phyloP scores from a whole-genome alignment of 2,797 vertebrate species.

The Sandelia bainsii region DNA sequence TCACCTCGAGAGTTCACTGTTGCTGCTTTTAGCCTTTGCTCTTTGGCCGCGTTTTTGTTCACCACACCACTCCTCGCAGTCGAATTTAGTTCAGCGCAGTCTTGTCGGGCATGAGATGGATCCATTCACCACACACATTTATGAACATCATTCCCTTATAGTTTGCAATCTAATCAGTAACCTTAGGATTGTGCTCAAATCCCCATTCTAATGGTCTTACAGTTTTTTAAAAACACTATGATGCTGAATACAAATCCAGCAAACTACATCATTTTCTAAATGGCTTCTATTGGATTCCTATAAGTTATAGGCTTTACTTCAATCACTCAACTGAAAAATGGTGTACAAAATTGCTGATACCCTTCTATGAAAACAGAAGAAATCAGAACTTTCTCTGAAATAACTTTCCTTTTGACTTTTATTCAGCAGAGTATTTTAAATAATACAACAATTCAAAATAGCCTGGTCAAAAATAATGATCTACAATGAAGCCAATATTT shows the following conservation, averaged over 20 bases:
- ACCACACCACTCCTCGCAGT: slow-evolving; percentile 6
- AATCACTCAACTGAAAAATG: slow-evolving; percentile 10
- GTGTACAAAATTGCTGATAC: not conserved
- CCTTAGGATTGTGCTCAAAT: not conserved
- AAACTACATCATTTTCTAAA: not conserved
- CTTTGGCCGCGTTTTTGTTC: slow-evolving; percentile 21
- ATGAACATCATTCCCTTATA: not conserved
- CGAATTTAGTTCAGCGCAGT: slow-evolving; percentile 6
- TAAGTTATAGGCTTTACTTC: slow-evolving; percentile 30
- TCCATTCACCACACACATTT: not conserved
- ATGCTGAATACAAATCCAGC: slow-evolving; percentile 17
- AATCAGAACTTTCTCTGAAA: too few species aligned
- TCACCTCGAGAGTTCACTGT: slow-evolving; percentile 6
- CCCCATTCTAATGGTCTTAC: not conserved
- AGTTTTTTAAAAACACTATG: not conserved
- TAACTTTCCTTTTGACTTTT: too few species aligned
- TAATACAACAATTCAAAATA: too few species aligned
- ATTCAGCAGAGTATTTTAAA: too few species aligned
- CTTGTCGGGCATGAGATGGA: not conserved
- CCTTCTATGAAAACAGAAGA: too few species aligned
- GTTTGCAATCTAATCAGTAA: not conserved
- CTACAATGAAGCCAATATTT: too few species aligned
- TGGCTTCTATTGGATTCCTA: slow-evolving; percentile 10
- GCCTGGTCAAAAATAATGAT: too few species aligned
- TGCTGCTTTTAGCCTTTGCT: slow-evolving; percentile 30